phyloP scores from a whole-genome alignment of 2,113 vertebrate species.

The Nanger granti region DNA sequence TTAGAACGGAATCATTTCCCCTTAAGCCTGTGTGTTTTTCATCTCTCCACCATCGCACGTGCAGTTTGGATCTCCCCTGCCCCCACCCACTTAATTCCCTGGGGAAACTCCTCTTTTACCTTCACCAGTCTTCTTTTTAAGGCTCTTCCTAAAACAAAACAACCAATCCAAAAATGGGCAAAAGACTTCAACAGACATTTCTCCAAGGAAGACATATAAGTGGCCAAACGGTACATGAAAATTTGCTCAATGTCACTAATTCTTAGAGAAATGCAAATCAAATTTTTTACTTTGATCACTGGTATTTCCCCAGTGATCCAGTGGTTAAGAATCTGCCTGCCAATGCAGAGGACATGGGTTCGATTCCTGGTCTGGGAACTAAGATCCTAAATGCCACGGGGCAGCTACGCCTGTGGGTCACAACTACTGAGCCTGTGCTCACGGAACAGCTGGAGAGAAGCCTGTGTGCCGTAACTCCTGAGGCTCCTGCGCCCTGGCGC shows the following conservation, averaged over 20 bases:
- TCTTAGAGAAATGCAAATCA: background rate
- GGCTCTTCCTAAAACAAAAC: background rate
- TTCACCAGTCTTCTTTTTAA: background rate
- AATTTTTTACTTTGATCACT: background rate
- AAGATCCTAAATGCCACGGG: background rate
- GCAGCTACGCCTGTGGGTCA: background rate
- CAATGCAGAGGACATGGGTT: background rate
- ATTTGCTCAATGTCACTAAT: background rate
- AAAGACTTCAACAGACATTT: background rate
- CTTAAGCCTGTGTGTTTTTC: background rate
- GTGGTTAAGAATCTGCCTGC: background rate
- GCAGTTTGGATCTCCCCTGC: background rate
- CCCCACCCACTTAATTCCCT: background rate
- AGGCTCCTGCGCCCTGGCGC: background rate
- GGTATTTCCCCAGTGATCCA: background rate
- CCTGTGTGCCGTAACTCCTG: background rate
- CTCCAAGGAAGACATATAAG: background rate
- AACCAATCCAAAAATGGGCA: background rate
- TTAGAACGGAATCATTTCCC: background rate
- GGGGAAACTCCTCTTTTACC: background rate
- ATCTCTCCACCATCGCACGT: background rate
- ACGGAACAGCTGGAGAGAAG: background rate
- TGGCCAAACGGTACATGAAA: background rate
- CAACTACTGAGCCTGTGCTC: background rate
- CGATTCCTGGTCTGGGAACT: background rate